Evolutionary conservation across 30 jellyfish, hydroid and myxozoan species (phyloP).

Genomic region (Hydractinia symbiolongicarpus): DNA sequence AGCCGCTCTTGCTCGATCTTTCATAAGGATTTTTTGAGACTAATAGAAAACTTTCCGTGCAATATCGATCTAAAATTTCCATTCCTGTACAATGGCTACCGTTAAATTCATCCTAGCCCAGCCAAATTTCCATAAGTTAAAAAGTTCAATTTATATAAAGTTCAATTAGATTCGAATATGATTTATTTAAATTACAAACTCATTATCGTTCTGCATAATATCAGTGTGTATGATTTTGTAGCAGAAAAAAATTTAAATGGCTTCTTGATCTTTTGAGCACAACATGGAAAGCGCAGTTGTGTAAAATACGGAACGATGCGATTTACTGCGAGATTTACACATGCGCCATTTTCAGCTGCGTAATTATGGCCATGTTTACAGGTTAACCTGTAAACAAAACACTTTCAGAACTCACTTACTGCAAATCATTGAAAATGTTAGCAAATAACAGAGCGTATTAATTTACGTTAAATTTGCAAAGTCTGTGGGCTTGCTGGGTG

Average conservation of each 20-base stretch:
- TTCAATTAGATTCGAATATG: too few relatives aligned
- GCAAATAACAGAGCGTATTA: too few relatives aligned
- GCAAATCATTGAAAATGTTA: too few relatives aligned
- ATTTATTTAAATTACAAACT: too few relatives aligned
- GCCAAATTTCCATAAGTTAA: too few relatives aligned
- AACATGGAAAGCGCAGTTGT: not conserved
- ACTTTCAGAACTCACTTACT: too few relatives aligned
- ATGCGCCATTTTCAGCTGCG: constrained; percentile 8
- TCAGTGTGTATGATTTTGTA: not conserved
- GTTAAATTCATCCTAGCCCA: not conserved
- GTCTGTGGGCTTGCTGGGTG: too few relatives aligned
- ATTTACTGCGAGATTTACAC: not conserved
- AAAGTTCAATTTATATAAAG: not conserved
- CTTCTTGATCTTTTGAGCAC: constrained; percentile 17
- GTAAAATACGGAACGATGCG: not conserved
- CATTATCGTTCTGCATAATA: not conserved
- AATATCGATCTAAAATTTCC: constrained; percentile 5
- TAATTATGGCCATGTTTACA: not conserved
- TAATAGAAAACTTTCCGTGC: not conserved
- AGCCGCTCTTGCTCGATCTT: constrained; percentile 18
- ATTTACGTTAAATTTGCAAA: too few relatives aligned
- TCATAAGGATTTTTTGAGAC: not conserved
- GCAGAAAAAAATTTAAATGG: not conserved
- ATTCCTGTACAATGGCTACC: not conserved
- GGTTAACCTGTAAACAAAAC: too few relatives aligned